These are phyloP conservation scores for Rhinoderma darwinii DNA, from an alignment of 2,113 vertebrate species.

Conservation along the genomic window DNA sequence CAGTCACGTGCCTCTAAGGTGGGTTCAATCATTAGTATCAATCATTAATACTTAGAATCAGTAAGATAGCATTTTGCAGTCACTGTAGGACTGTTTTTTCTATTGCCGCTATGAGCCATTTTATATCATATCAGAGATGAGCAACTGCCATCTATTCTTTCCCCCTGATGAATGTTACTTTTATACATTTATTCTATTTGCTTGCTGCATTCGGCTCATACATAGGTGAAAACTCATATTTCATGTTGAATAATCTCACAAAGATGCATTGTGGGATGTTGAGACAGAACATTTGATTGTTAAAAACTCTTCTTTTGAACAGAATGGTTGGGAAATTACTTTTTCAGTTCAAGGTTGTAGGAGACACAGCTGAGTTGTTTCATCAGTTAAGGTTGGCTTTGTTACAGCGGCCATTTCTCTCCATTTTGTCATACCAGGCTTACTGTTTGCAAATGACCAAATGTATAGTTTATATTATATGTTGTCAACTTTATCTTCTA, in stretches of 20 bases:
- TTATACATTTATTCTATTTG: neutral
- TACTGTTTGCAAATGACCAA: no score
- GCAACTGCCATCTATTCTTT: neutral
- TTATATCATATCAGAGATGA: neutral
- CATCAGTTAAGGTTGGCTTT: no score
- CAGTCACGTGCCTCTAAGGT: no score
- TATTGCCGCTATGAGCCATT: neutral
- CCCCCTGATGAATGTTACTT: neutral
- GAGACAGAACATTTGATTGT: neutral
- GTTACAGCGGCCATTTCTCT: neutral
- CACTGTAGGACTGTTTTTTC: neutral
- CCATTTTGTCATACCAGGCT: neutral
- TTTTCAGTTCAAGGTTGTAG: constrained; percentile 13
- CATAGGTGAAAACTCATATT: neutral
- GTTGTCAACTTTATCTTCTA: no score
- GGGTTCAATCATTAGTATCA: no score
- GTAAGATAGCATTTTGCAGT: neutral
- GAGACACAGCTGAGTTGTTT: neutral
- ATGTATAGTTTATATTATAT: no score
- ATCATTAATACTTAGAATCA: neutral
- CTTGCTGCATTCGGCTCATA: neutral
- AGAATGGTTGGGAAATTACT: neutral
- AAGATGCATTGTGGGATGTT: neutral
- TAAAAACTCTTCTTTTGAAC: neutral
- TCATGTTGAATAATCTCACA: neutral